Conservation (phyloP, 2,797 vertebrate species). For the Hylomyscus alleni region DNA sequence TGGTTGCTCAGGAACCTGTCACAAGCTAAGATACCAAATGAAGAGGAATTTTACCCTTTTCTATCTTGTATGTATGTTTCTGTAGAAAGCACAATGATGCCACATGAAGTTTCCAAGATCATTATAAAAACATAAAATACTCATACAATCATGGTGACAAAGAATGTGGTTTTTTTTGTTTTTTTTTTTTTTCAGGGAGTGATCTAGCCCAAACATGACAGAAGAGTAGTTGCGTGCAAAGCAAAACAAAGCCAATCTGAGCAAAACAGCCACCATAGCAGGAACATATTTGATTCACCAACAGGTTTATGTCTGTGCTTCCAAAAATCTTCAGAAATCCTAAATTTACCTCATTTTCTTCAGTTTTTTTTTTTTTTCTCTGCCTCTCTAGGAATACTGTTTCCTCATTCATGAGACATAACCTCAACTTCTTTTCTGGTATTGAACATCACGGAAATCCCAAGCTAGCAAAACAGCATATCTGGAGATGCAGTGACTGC, state of each 20-base stretch:
- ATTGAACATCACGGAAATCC: slow-evolving; percentile 2
- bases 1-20: neutral
- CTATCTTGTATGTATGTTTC: neutral
- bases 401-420: neutral
- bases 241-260: slow-evolving; percentile 43
- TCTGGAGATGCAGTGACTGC: neutral
- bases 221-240: neutral
- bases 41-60: neutral
- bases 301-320: neutral
- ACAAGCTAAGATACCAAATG: neutral
- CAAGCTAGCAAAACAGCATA: neutral
- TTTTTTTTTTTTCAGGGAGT: neutral
- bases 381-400: neutral
- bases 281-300: slow-evolving; percentile 29
- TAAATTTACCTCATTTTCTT: neutral
- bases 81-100: neutral
- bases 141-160: neutral
- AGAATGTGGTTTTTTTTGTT: neutral
- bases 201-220: neutral
- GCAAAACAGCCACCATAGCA: slow-evolving; percentile 13
- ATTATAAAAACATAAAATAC: neutral
- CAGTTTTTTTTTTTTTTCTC: neutral
- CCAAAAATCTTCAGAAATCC: neutral
- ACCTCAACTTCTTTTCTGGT: neutral
- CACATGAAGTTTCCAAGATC: neutral